Conservation (phyloP, 2,888 invertebrate species). For the Epirrita christyi region DNA sequence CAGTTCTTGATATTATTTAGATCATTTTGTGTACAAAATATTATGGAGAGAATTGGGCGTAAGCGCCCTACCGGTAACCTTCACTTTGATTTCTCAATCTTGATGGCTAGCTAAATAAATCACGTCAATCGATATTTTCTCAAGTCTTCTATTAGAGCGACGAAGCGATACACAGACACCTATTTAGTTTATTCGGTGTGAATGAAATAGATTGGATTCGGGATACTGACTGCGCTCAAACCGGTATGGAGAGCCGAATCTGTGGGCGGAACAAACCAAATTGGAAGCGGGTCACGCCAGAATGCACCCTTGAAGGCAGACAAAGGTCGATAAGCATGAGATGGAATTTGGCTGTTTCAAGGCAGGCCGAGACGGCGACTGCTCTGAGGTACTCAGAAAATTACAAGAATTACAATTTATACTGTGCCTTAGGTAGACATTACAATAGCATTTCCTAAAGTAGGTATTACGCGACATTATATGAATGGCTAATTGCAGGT, state of each 20-base stretch:
- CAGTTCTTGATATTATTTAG: no score
- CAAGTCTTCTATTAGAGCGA: background rate
- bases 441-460: no score
- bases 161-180: background rate
- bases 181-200: constrained; percentile 8
- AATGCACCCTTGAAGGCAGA: constrained; percentile 23
- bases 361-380: background rate
- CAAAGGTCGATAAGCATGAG: constrained; percentile 10
- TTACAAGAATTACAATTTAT: background rate
- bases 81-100: no score
- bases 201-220: constrained; percentile 12
- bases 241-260: constrained; percentile 9
- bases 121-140: background rate
- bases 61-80: no score
- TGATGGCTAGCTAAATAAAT: no score
- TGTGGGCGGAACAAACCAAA: constrained; percentile 8
- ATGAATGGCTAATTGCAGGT: no score
- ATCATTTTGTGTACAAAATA: no score
- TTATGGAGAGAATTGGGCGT: no score
- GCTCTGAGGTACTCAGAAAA: background rate
- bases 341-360: constrained; percentile 8
- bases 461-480: no score
- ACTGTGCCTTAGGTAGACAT: background rate
- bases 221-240: constrained; percentile 10
- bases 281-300: constrained; percentile 16